A percentile compares a stretch with the other conserved stretches of the same genome.
Evolutionary conservation across 1,140 invertebrate genomes (phyloP).

Genomic region (Ctenoplectra terminalis): DNA sequence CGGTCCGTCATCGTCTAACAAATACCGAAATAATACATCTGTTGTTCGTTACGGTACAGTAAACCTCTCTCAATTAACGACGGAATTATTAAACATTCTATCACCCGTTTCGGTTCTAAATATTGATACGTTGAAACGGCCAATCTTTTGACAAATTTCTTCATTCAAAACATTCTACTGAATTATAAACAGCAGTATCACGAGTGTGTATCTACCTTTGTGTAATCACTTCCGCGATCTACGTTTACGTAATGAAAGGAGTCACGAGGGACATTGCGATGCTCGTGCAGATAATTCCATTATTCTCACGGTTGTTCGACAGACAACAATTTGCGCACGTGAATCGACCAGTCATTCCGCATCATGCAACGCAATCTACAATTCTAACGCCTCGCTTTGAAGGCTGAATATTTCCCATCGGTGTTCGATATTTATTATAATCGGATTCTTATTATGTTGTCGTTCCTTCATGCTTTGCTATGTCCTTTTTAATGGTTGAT

Average conservation of each 20-base stretch:
- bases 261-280: background rate
- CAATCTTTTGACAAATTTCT: no score
- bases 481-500: no score
- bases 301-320: slow-evolving; percentile 27
- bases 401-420: background rate
- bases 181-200: background rate
- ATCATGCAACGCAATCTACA: background rate
- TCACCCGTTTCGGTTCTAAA: no score
- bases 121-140: no score
- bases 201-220: background rate
- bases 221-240: slow-evolving; percentile 2
- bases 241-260: slow-evolving; percentile 36
- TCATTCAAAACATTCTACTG: background rate
- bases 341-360: background rate
- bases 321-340: slow-evolving; percentile 21
- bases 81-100: no score
- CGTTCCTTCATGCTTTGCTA: no score
- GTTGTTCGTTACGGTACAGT: no score
- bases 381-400: background rate
- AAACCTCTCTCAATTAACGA: no score
- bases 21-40: background rate
- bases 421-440: background rate
- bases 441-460: background rate
- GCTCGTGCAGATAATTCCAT: slow-evolving; percentile 32
- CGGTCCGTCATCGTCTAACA: background rate